These are phyloP conservation scores for Anolis carolinensis DNA, from an alignment of 2,113 vertebrate genomes.

Conservation along the genomic window DNA sequence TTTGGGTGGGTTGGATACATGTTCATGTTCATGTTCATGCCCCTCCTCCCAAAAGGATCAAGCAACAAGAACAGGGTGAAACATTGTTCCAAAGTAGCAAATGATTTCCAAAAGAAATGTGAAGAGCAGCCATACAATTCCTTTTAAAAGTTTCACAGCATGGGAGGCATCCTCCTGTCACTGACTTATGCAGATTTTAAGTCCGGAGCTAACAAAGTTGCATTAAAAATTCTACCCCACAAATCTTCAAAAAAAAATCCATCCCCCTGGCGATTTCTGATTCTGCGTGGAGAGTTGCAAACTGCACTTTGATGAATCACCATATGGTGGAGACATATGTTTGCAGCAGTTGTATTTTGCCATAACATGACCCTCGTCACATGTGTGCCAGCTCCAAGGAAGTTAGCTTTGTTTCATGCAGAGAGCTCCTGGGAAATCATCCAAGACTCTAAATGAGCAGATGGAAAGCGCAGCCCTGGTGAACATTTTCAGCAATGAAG, in stretches of 20 bases:
- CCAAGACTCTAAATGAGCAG: neutral
- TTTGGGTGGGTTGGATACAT: no score
- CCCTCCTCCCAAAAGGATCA: neutral
- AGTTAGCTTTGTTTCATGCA: slow-evolving; percentile 11
- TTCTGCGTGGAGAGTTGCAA: neutral
- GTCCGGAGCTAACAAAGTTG: neutral
- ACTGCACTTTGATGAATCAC: neutral
- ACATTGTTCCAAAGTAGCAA: neutral
- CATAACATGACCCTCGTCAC: neutral
- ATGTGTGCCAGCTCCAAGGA: neutral
- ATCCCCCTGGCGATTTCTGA: neutral
- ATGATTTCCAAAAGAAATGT: neutral
- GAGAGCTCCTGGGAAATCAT: slow-evolving; percentile 27
- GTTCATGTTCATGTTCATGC: no score
- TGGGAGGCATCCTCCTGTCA: neutral
- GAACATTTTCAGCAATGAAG: neutral
- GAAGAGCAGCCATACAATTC: neutral
- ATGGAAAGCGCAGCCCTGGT: neutral
- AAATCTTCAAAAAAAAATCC: neutral
- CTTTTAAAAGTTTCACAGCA: neutral
- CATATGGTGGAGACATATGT: neutral
- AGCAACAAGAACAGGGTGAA: neutral
- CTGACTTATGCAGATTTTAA: neutral
- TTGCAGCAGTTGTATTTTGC: slow-evolving; percentile 18
- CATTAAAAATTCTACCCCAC: neutral